A percentile compares a stretch with the other conserved stretches of the same genome.
These are phyloP conservation scores for Vulpes vulpes DNA, from an alignment of 2,113 vertebrate species.

Conservation along the genomic window DNA sequence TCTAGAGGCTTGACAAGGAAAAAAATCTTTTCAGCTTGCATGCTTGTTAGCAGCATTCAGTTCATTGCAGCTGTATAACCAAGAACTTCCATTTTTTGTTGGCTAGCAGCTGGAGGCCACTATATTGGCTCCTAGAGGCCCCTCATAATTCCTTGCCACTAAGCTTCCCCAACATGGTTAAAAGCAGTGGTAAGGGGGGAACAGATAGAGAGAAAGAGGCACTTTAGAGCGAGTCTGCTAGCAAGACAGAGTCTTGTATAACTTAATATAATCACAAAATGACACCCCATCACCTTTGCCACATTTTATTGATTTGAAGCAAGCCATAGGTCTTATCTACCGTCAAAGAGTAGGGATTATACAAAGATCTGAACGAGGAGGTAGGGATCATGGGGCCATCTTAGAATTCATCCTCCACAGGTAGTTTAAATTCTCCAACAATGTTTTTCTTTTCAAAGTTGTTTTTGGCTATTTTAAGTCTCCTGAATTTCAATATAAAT, in stretches of 20 bases:
- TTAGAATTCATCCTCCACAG: neutral
- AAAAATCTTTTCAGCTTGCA: neutral
- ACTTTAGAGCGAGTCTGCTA: neutral
- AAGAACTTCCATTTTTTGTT: conserved; percentile 26
- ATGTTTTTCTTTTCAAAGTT: conserved; percentile 34
- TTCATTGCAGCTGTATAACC: neutral
- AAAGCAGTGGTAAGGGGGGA: neutral
- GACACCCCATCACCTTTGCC: neutral
- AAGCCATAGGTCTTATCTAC: neutral
- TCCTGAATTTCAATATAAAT: neutral
- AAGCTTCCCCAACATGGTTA: neutral
- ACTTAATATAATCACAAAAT: neutral
- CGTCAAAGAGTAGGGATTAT: neutral
- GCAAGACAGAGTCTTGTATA: neutral
- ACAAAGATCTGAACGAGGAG: neutral
- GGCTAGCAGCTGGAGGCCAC: neutral
- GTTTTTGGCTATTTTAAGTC: conserved; percentile 8
- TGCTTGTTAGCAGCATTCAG: neutral
- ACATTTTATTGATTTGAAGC: neutral
- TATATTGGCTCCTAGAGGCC: neutral
- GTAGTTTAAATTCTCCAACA: neutral
- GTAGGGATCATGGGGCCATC: neutral
- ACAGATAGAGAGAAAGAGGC: neutral
- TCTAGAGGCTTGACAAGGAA: neutral
- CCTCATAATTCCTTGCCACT: neutral